A percentile compares a stretch with the other conserved stretches of the same genome.
Conservation (phyloP, 2,113 vertebrate genomes). For the Clupea harengus region DNA sequence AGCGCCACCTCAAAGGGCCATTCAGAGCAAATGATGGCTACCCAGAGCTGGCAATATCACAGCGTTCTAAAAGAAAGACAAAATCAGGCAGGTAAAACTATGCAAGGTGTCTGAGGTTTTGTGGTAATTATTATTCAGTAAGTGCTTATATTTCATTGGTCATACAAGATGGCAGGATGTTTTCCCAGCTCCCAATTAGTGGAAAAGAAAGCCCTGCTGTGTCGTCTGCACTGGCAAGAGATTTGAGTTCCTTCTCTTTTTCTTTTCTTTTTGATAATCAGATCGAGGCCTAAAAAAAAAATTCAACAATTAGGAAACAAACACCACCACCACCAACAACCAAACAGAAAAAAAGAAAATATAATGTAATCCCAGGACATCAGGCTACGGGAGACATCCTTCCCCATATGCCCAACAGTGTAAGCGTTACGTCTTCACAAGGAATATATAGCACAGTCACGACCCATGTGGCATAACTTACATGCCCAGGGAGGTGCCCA, state of each 20-base stretch:
- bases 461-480: not conserved
- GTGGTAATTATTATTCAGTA: slow-evolving; percentile 54
- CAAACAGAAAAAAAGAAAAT: not conserved
- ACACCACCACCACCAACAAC: not conserved
- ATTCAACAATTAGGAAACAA: not conserved
- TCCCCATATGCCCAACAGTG: not conserved
- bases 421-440: not conserved
- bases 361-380: not conserved
- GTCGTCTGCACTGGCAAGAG: not conserved
- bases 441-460: not conserved
- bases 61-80: slow-evolving; percentile 11
- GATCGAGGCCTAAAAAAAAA: not conserved
- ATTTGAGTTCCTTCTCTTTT: not conserved
- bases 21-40: slow-evolving; percentile 45
- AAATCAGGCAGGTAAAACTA: not conserved
- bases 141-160: slow-evolving; percentile 55
- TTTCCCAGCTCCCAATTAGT: not conserved
- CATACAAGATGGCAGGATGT: slow-evolving; percentile 16
- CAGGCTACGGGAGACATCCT: not conserved
- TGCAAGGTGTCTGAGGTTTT: slow-evolving; percentile 10
- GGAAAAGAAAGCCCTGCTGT: not conserved
- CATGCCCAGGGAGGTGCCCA: not conserved
- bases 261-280: not conserved
- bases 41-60: slow-evolving; percentile 4
- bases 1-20: slow-evolving; percentile 27